Conservation (phyloP, 1,140 invertebrate species). For the Ceratosolen solmsi region DNA sequence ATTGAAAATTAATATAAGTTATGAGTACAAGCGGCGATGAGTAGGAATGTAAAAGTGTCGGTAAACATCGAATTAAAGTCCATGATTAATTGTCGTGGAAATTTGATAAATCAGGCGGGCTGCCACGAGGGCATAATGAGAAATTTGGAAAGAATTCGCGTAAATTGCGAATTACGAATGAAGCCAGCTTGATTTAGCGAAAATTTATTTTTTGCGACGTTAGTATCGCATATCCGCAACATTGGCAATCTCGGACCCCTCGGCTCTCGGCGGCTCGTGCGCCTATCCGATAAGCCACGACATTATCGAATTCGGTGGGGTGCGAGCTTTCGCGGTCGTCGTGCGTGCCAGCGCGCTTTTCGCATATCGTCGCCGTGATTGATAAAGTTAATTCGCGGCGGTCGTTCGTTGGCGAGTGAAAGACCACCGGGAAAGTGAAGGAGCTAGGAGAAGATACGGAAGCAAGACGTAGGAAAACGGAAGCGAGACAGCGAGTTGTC, state of each 20-base stretch:
- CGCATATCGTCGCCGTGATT: not conserved
- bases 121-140: not conserved
- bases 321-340: too few relatives aligned
- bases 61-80: not conserved
- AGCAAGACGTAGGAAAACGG: not conserved
- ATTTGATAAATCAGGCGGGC: not conserved
- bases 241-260: too few relatives aligned
- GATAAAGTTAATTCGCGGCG: constrained; percentile 28
- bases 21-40: not conserved
- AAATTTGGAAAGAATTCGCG: not conserved
- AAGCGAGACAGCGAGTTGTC: not conserved
- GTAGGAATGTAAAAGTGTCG: too few relatives aligned
- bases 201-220: too few relatives aligned
- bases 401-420: not conserved
- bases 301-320: not conserved
- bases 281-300: not conserved
- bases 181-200: not conserved
- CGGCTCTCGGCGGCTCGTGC: not conserved
- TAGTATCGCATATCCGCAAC: too few relatives aligned
- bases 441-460: not conserved
- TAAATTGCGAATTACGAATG: not conserved
- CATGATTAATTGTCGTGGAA: not conserved
- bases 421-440: constrained; percentile 21
- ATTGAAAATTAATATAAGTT: not conserved
- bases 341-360: not conserved